Evolutionary conservation across 2,888 invertebrate species (phyloP).

Genomic region (Troglohyphantes excavatus): DNA sequence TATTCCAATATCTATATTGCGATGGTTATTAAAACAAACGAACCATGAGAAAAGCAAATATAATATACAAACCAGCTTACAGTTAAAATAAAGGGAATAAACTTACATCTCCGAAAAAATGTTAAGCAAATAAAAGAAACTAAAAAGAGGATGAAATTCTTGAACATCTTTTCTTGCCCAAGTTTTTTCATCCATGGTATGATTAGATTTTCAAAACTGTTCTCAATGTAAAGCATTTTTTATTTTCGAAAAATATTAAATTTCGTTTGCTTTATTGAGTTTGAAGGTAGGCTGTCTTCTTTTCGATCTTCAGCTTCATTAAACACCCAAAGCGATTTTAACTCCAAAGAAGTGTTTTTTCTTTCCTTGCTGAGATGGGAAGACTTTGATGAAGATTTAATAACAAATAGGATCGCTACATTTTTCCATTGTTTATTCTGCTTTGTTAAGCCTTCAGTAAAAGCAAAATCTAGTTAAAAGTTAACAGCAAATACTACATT

Average conservation of each 20-base stretch:
- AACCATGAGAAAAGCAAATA: not conserved
- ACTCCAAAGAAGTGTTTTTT: too few relatives aligned
- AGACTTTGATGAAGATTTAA: too few relatives aligned
- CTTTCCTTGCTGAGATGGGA: too few relatives aligned
- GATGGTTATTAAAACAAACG: not conserved
- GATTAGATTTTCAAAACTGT: conserved; percentile 43
- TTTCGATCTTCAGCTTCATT: conserved; percentile 16
- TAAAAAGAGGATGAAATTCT: not conserved
- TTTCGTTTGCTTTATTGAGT: conserved; percentile 54
- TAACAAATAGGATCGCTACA: too few relatives aligned
- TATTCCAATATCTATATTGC: not conserved
- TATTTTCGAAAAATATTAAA: conserved; percentile 2
- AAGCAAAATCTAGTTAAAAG: too few relatives aligned
- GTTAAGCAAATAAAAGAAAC: conserved; percentile 6
- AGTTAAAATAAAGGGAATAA: not conserved
- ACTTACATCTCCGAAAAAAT: not conserved
- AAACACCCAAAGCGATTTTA: conserved; percentile 20
- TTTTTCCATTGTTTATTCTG: too few relatives aligned
- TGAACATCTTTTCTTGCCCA: not conserved
- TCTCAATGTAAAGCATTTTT: conserved; percentile 14
- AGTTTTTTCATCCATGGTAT: conserved; percentile 5
- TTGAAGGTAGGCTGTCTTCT: not conserved
- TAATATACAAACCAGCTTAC: not conserved
- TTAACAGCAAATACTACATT: too few relatives aligned
- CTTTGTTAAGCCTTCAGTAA: too few relatives aligned